Percentiles rank a stretch among this genome's conserved stretches.
Evolutionary conservation across 2,797 vertebrate species (phyloP).

Genomic region (Acanthiza pusilla): DNA sequence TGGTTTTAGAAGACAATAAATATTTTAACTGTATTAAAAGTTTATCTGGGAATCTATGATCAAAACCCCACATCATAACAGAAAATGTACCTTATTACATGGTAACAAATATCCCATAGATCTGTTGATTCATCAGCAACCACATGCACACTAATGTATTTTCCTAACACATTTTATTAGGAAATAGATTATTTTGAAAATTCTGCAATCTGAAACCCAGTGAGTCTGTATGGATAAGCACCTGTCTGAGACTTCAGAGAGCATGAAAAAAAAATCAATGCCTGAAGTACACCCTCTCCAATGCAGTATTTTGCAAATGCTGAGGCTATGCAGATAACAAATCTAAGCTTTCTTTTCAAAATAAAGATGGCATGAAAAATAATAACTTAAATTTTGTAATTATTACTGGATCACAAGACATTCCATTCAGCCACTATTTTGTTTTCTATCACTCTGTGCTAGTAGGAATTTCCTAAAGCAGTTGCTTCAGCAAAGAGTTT

Average conservation of each 20-base stretch:
- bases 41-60: neutral
- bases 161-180: neutral
- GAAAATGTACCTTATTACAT: neutral
- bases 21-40: neutral
- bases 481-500: neutral
- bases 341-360: neutral
- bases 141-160: fast-evolving
- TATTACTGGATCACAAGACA: neutral
- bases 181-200: neutral
- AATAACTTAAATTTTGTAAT: neutral
- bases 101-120: neutral
- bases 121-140: neutral
- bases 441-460: neutral
- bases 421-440: neutral
- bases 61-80: fast-evolving
- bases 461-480: neutral
- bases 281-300: neutral
- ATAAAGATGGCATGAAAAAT: neutral
- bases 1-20: neutral
- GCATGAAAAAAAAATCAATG: neutral
- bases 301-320: neutral
- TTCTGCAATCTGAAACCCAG: neutral
- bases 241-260: neutral
- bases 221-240: neutral
- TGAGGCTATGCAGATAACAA: neutral